A percentile compares a stretch with the other conserved stretches of the same genome.
These are phyloP conservation scores for Girardia tigrina DNA, from an alignment of 2,888 invertebrate species.

Conservation along the genomic window DNA sequence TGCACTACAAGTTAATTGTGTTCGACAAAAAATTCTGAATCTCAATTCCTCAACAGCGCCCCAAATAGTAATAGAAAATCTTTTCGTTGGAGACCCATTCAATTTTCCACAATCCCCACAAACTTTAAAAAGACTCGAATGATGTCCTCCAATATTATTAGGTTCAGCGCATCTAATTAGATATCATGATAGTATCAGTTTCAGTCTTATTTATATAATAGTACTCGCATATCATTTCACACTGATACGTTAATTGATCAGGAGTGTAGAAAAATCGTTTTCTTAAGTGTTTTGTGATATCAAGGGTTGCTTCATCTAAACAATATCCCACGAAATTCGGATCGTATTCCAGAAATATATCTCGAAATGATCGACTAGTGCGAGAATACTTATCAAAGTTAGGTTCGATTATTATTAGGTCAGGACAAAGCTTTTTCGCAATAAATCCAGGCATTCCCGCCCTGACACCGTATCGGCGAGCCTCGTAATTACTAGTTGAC, in stretches of 20 bases:
- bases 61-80: conserved; percentile 41
- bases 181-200: background rate
- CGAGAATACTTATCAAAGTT: conserved; percentile 53
- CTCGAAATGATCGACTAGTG: conserved; percentile 49
- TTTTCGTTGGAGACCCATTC: conserved; percentile 39
- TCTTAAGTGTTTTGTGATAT: conserved; percentile 52
- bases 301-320: conserved; percentile 56
- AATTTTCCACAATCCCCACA: background rate
- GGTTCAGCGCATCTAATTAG: background rate
- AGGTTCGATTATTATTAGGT: conserved; percentile 53
- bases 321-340: conserved; percentile 52
- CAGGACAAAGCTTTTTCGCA: conserved; percentile 55
- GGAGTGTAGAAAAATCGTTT: background rate
- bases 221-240: background rate
- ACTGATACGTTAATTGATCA: background rate
- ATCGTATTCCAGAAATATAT: conserved; percentile 54
- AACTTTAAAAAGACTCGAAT: background rate
- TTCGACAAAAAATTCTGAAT: conserved; percentile 52
- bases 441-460: conserved; percentile 59
- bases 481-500: conserved; percentile 57
- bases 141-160: background rate
- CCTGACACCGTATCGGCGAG: conserved; percentile 55
- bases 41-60: conserved; percentile 54
- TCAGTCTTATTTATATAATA: background rate
- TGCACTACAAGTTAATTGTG: conserved; percentile 56